Base-by-base conservation (phyloP, 2,888 invertebrate genomes). In the Stenurella melanura region DNA sequence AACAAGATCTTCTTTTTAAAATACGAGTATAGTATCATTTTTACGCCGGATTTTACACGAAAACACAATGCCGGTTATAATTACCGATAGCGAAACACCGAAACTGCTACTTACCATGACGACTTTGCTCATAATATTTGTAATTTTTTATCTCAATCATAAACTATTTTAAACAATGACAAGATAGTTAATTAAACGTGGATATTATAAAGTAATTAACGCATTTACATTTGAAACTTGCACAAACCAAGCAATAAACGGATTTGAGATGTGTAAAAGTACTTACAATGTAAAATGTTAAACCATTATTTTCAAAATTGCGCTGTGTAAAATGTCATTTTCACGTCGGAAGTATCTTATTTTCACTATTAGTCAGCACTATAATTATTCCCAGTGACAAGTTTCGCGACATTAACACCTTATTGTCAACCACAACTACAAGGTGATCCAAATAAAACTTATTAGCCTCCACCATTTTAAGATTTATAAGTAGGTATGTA, bases 131-230 rank as follows among this genome's bases (percentile, higher is more conserved):
- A 26, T 17, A 75, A 61, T 56, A 63, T 75, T 70, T 70, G 18
- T 57, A 57, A 61, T 75, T 67, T 69, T 72, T 76, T 76, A 76
- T 76, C 72, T 66, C 58, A 61, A 66, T 72, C 72, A 60, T 75
- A 71, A 72, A 72, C 66, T 76, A 68, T 73, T 76, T 75, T 66
- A 72, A 76, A 73, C 72, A 76, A 67, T 68, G 72, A 68, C 73
- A 54, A 68, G 63, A 73, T 34, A 57, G 56, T 73, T 58, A 74
- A 73, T 73, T 64, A 58, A 18, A 38, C 26, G n/a, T 15, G 57
- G 12, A 64, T n/a, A 72, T 15, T 60, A 6, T 54, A 56, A 56
- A 26, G 30, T 57, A 30, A 30, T 30, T 19, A n/a, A 9, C 34
- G 63, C 10, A 63, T 63, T 26, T 30, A 26, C 21, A 26, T 15